A percentile compares a stretch with the other conserved stretches of the same genome.
Conservation (phyloP, 2,888 invertebrate species). For the Pseudoips prasinana region DNA sequence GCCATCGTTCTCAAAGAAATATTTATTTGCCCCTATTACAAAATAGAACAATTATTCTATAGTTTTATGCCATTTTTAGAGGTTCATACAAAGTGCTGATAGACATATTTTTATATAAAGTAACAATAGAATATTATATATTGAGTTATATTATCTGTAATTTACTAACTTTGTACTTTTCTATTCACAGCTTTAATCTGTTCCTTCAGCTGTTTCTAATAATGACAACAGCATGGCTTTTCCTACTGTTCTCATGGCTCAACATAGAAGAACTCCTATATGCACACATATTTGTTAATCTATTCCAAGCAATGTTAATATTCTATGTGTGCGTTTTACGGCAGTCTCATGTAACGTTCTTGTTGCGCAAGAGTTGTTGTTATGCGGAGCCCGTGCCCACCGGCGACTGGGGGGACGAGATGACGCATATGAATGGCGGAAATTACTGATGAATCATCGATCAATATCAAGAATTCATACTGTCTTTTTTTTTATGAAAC, state of each 20-base stretch:
- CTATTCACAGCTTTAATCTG: constrained; percentile 88
- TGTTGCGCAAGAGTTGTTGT: constrained; percentile 90
- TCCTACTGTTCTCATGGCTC: constrained; percentile 88
- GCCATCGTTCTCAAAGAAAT: no score
- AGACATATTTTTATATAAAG: no score
- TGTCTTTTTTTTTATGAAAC: no score
- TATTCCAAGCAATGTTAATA: constrained; percentile 87
- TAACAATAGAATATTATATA: no score
- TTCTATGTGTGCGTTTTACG: constrained; percentile 90
- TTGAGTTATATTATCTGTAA: no score
- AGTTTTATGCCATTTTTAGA: no score
- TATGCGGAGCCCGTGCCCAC: constrained; percentile 87
- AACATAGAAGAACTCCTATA: constrained; percentile 88
- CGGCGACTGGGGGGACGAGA: constrained; percentile 94
- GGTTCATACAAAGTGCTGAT: no score
- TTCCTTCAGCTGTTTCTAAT: constrained; percentile 88
- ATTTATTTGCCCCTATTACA: no score
- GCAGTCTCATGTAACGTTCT: constrained; percentile 90
- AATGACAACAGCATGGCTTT: constrained; percentile 90
- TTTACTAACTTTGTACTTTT: neutral
- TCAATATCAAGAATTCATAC: constrained; percentile 6
- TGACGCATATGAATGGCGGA: constrained; percentile 92
- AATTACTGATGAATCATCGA: constrained; percentile 48
- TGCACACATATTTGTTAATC: constrained; percentile 88
- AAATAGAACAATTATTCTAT: no score